Conservation (phyloP, 53 echinoderm and acorn worm species). For the Arbacia lixula region DNA sequence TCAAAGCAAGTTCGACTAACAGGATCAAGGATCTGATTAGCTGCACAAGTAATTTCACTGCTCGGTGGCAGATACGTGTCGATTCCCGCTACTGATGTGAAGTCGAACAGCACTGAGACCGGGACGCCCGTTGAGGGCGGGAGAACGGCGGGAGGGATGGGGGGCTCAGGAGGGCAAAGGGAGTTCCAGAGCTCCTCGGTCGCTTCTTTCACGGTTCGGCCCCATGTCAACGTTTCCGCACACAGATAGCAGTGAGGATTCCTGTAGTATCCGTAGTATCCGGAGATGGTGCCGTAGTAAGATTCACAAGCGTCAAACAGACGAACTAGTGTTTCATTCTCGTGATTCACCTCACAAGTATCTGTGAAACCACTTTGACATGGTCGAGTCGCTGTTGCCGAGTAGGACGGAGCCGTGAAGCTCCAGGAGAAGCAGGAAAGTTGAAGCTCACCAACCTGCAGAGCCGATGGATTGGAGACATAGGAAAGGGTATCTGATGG, state of each 20-base stretch:
- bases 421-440: background rate
- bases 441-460: background rate
- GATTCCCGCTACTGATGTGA: background rate
- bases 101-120: constrained; percentile 15
- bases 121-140: background rate
- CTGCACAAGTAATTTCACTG: background rate
- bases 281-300: background rate
- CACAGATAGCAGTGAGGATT: constrained; percentile 17
- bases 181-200: background rate
- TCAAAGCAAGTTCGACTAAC: background rate
- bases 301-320: constrained; percentile 10
- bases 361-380: background rate
- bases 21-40: background rate
- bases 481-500: background rate
- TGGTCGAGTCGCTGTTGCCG: background rate
- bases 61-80: background rate
- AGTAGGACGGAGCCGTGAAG: background rate
- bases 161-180: background rate
- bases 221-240: background rate
- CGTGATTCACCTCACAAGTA: background rate
- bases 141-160: background rate
- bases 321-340: constrained; percentile 9
- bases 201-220: background rate
- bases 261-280: background rate
- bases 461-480: background rate